These are phyloP conservation scores for Scelioninae gen. 2 DNA, from an alignment of 2,888 invertebrate species.

Conservation along the genomic window DNA sequence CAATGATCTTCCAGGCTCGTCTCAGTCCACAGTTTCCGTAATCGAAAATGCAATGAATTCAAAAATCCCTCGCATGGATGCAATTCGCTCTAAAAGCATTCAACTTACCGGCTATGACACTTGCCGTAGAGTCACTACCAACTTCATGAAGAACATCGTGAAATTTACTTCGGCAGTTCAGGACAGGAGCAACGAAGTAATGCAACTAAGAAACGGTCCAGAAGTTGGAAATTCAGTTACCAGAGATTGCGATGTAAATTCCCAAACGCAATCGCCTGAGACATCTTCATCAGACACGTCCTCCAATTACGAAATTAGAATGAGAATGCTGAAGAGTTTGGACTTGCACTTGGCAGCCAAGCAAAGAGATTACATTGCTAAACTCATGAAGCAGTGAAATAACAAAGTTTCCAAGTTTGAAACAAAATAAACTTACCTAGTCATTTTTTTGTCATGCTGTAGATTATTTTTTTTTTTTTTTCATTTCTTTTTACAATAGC, in stretches of 20 bases:
- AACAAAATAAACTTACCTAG: too few relatives aligned
- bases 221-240: neutral
- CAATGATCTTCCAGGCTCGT: constrained; percentile 70
- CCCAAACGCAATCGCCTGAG: neutral
- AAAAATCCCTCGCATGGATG: constrained; percentile 62
- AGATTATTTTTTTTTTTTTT: too few relatives aligned
- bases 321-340: constrained; percentile 69
- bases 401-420: neutral
- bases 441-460: too few relatives aligned
- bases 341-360: constrained; percentile 72
- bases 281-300: neutral
- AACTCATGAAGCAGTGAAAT: constrained; percentile 69
- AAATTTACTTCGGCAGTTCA: constrained; percentile 56
- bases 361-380: constrained; percentile 71
- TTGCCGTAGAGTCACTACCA: constrained; percentile 69
- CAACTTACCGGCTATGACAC: constrained; percentile 70
- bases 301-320: constrained; percentile 66
- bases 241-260: neutral
- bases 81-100: constrained; percentile 67
- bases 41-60: constrained; percentile 65
- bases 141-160: constrained; percentile 68
- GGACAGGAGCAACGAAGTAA: constrained; percentile 20
- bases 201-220: constrained; percentile 31
- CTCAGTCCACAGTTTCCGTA: constrained; percentile 62
- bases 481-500: too few relatives aligned